These are phyloP conservation scores for Apocrypta bakeri DNA, from an alignment of 1,140 invertebrate species.

Conservation along the genomic window DNA sequence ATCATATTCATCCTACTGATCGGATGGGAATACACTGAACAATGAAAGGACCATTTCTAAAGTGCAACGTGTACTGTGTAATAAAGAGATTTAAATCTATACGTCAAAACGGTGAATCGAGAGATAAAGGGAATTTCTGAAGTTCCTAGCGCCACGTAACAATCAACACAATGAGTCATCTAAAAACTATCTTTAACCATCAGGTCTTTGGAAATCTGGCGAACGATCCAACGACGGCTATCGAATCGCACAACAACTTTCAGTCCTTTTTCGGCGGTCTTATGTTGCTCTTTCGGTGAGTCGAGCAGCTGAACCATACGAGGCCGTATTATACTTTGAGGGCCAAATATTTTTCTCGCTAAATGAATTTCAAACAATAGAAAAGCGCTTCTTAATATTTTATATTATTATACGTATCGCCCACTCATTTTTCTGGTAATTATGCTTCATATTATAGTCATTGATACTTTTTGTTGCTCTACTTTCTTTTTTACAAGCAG, in stretches of 20 bases:
- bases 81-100: no score
- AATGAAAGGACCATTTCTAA: no score
- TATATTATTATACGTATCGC: slow-evolving; percentile 23
- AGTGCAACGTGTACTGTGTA: no score
- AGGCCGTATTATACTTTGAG: background rate
- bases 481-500: slow-evolving; percentile 1
- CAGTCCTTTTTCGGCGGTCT: slow-evolving; percentile 94
- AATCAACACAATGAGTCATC: slow-evolving; percentile 55
- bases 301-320: slow-evolving; percentile 70
- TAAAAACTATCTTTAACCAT: slow-evolving; percentile 64
- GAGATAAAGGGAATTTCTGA: background rate
- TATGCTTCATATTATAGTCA: slow-evolving; percentile 38
- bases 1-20: slow-evolving; percentile 6
- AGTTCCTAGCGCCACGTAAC: background rate
- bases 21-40: background rate
- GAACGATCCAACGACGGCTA: slow-evolving; percentile 89
- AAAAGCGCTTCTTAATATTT: slow-evolving; percentile 37
- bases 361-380: slow-evolving; percentile 34
- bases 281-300: slow-evolving; percentile 96
- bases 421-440: slow-evolving; percentile 23
- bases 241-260: slow-evolving; percentile 98
- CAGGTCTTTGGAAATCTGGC: slow-evolving; percentile 96
- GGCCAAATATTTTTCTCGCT: slow-evolving; percentile 22
- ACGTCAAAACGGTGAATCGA: slow-evolving; percentile 12
- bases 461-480: background rate